Evolutionary conservation across 2,797 vertebrate genomes (phyloP).

Genomic region (Enteromius anoplus): DNA sequence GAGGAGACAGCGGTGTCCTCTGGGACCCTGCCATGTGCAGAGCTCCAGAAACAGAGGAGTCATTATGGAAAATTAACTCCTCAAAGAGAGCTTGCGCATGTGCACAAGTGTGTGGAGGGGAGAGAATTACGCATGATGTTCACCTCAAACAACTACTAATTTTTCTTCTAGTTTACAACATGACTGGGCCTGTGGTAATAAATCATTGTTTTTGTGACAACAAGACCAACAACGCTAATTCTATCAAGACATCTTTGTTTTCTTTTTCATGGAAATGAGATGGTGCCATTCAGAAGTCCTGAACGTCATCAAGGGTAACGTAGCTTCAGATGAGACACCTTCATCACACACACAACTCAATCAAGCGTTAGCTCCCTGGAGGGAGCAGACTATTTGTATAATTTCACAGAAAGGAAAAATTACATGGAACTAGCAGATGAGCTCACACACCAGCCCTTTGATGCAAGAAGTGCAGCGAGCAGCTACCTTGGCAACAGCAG

Average conservation of each 20-base stretch:
- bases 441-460: slow-evolving; percentile 32
- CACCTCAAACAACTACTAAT: not conserved
- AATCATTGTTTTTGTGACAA: slow-evolving; percentile 7
- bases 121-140: slow-evolving; percentile 27
- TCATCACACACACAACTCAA: slow-evolving; percentile 4
- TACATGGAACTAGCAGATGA: slow-evolving; percentile 17
- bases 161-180: slow-evolving; percentile 13
- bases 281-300: not conserved
- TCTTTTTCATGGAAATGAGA: slow-evolving; percentile 27
- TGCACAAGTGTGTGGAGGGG: slow-evolving; percentile 19
- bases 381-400: slow-evolving; percentile 33
- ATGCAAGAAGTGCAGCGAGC: slow-evolving; percentile 64
- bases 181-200: slow-evolving; percentile 10
- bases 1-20: slow-evolving; percentile 67
- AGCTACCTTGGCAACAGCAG: slow-evolving; percentile 95
- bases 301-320: slow-evolving; percentile 1
- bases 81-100: slow-evolving; percentile 58
- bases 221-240: slow-evolving; percentile 1
- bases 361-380: slow-evolving; percentile 24
- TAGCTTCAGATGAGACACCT: slow-evolving; percentile 7
- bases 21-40: slow-evolving; percentile 75
- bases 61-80: slow-evolving; percentile 77
- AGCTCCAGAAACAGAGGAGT: slow-evolving; percentile 78
- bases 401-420: slow-evolving; percentile 38
- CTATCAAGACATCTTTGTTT: not conserved